Percentiles rank a stretch among this genome's conserved stretches.
These are phyloP conservation scores for Aurelia aurita DNA, from an alignment of 30 jellyfish, hydroid and myxozoan genomes.

Conservation along the genomic window DNA sequence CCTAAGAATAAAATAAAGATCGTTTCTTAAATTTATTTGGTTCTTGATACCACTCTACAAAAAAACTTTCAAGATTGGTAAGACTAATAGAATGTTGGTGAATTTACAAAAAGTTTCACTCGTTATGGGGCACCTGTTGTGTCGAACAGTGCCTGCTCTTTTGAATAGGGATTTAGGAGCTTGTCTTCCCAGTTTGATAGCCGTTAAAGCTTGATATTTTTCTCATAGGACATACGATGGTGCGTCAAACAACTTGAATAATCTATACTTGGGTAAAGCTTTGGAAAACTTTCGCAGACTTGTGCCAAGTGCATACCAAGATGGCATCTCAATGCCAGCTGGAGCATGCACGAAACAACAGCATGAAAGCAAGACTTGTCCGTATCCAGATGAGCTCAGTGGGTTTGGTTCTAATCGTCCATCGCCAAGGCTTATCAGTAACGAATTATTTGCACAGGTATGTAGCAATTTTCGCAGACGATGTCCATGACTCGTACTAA, in stretches of 20 bases:
- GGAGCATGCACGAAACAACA: conserved; percentile 79
- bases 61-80: no score
- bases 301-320: conserved; percentile 79
- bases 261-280: conserved; percentile 87
- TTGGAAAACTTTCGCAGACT: conserved; percentile 68
- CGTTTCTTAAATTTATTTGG: no score
- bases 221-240: conserved; percentile 80
- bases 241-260: conserved; percentile 72
- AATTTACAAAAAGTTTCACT: no score
- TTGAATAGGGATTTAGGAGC: no score
- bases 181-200: no score
- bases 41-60: no score
- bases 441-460: conserved; percentile 91
- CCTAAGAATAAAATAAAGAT: no score
- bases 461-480: no score
- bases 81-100: no score
- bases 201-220: neutral
- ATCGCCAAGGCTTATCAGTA: conserved; percentile 89
- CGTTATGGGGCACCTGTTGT: no score
- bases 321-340: conserved; percentile 92
- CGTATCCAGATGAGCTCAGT: conserved; percentile 82
- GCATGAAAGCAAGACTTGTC: conserved; percentile 65
- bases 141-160: no score
- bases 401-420: conserved; percentile 97
- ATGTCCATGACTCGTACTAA: no score